These are phyloP conservation scores for Paramormyrops kingsleyae DNA, from an alignment of 2,113 vertebrate species.

Conservation along the genomic window DNA sequence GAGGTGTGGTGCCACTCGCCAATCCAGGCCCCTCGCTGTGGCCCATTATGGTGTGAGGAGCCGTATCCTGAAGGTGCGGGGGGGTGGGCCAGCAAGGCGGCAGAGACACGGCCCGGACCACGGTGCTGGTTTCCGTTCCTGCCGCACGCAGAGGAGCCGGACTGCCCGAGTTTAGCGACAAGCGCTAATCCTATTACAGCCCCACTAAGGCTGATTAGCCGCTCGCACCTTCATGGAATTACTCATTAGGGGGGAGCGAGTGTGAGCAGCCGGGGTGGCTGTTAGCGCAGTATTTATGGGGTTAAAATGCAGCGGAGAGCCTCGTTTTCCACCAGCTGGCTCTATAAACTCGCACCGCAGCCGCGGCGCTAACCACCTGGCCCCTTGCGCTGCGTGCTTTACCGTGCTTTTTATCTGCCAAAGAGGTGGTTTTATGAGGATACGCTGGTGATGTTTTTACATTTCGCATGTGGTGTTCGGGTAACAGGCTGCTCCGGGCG, in stretches of 20 bases:
- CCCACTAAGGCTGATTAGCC: neutral
- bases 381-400: constrained; percentile 43
- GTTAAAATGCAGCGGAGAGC: neutral
- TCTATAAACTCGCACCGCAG: neutral
- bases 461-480: neutral
- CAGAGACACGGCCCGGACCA: neutral
- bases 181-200: neutral
- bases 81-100: neutral
- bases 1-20: neutral
- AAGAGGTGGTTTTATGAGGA: neutral
- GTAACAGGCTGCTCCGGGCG: neutral
- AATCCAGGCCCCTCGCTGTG: neutral
- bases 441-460: neutral
- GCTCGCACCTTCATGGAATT: neutral
- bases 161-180: neutral
- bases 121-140: neutral
- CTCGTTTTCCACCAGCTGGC: neutral
- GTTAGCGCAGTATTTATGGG: neutral
- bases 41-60: neutral
- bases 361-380: neutral
- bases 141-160: neutral
- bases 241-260: neutral
- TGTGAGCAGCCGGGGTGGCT: neutral
- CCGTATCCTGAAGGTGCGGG: neutral
- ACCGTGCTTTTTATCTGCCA: neutral